Percentiles rank a stretch among this genome's conserved stretches.
phyloP scores from a whole-genome alignment of 1,140 invertebrate genomes.

The Chelonus insularis region DNA sequence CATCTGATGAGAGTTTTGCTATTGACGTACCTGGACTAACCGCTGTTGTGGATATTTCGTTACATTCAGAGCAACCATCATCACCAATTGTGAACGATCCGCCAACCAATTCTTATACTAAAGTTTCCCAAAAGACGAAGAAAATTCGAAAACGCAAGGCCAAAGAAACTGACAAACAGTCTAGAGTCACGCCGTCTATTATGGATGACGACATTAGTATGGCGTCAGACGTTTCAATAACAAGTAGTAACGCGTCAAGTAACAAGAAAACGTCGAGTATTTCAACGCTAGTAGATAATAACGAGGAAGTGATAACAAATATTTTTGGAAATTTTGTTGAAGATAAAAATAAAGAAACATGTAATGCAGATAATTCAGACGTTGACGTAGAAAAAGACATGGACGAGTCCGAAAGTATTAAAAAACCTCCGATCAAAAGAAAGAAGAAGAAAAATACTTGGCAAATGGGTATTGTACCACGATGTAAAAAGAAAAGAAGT shows the following conservation, averaged over 20 bases:
- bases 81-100: too few species aligned
- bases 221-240: constrained; percentile 38
- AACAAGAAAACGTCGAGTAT: constrained; percentile 12
- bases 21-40: constrained; percentile 46
- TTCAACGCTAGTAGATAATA: constrained; percentile 22
- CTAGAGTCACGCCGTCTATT: constrained; percentile 18
- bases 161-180: constrained; percentile 22
- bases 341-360: constrained; percentile 23
- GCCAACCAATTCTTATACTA: constrained; percentile 27
- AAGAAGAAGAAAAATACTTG: constrained; percentile 15
- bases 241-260: constrained; percentile 27
- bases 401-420: neutral
- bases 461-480: constrained; percentile 13
- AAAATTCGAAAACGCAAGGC: neutral
- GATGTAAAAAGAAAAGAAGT: constrained; percentile 6
- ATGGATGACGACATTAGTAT: constrained; percentile 37
- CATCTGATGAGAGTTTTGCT: constrained; percentile 53
- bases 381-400: constrained; percentile 28
- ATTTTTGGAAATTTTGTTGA: constrained; percentile 36
- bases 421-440: neutral
- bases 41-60: constrained; percentile 46
- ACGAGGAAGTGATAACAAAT: constrained; percentile 42
- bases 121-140: constrained; percentile 14
- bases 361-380: constrained; percentile 27
- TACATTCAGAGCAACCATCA: constrained; percentile 43